Conservation (phyloP, 2,113 vertebrate species). For the Nannobrachium achirus region DNA sequence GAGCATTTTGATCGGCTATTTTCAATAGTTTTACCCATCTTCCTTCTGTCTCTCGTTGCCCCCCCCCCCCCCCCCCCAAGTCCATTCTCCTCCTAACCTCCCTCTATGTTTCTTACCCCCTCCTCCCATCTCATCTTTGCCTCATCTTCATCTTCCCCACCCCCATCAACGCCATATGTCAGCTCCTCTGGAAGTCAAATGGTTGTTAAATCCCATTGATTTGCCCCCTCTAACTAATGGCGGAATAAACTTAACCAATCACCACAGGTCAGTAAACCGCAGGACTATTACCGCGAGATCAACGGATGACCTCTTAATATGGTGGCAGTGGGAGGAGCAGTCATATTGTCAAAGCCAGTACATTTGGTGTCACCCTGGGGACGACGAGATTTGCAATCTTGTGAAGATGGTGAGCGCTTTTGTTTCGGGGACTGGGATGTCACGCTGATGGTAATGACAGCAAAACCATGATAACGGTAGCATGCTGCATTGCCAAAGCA, state of each 20-base stretch:
- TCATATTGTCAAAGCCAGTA: too few relatives aligned
- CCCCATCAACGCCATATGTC: neutral
- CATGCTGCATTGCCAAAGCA: too few relatives aligned
- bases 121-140: neutral
- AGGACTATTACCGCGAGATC: conserved; percentile 53
- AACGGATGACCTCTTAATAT: conserved; percentile 50
- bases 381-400: too few relatives aligned
- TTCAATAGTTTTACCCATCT: too few relatives aligned
- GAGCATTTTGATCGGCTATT: too few relatives aligned
- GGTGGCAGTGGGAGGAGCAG: neutral
- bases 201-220: conserved; percentile 63
- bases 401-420: too few relatives aligned
- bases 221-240: conserved; percentile 63
- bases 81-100: conserved; percentile 5
- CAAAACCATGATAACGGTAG: too few relatives aligned
- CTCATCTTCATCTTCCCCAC: neutral
- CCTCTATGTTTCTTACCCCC: neutral
- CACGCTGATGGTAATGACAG: too few relatives aligned
- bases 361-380: too few relatives aligned
- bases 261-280: conserved; percentile 61
- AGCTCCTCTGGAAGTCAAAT: conserved; percentile 30
- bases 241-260: conserved; percentile 69
- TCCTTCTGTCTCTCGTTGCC: neutral
- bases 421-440: too few relatives aligned
- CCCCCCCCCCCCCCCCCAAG: conserved; percentile 14